Base-by-base conservation (phyloP, 2,797 vertebrate species). In the Fistularia tabacaria region DNA sequence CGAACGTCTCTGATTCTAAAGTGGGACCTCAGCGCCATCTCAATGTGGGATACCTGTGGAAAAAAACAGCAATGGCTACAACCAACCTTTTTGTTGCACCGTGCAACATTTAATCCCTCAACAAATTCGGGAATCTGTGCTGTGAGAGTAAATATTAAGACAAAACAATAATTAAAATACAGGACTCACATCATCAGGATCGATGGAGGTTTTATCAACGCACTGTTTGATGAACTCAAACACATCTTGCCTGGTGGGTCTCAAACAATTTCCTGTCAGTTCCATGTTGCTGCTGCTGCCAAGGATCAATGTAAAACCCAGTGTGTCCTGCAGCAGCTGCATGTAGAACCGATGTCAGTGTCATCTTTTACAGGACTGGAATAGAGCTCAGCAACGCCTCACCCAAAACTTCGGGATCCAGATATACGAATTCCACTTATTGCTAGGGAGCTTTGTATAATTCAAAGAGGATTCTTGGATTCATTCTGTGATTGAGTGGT, bases 151-250 rank as follows among this genome's bases (percentile, higher is more conserved):
- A 25, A 5, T 5, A 25, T 25, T 25, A 25, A 25, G 5, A 25
- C 25, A 25, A 25, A 25, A 25, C 5, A 25, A 25, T 25, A 25
- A 5, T 5, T 3, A 2, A 25, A 25, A 25, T 36, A 37, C 9
- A 10, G 9, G 38, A 81, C 87, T 84, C 65, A 92, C 91, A 51
- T 80, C 76, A 47, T 85, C 77, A 49, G 79, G 79, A 54, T 88
- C 81, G 11, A 59, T 49, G 42, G 77, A 54, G 14, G 59, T n/a
- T 8, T 69, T 48, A 13, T 79, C 58, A 0, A 87, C 87, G 15
- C 90, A 93, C 73, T 93, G 92, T 40, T 86, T 90, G 75, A 93
- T 91, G 71, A 92, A 91, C 69, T 92, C 91, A 61, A 88, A 91
- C 48, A 93, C 77, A 0, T 93, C 90, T 63, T 93, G 91, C 73